A percentile compares a stretch with the other conserved stretches of the same genome.
phyloP scores from a whole-genome alignment of 1,140 invertebrate species.

The Drosophila grimshawi region DNA sequence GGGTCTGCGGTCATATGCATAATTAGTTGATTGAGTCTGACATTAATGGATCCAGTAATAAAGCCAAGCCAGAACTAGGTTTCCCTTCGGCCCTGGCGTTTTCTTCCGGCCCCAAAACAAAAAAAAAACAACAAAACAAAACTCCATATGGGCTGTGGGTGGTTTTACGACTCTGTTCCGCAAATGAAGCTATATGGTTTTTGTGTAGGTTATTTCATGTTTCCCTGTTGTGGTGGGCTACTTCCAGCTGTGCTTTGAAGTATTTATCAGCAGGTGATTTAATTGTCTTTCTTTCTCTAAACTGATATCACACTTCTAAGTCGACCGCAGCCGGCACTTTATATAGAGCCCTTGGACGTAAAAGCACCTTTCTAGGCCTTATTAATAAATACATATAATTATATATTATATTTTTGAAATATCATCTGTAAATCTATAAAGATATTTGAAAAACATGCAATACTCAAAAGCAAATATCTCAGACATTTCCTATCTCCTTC shows the following conservation, averaged over 20 bases:
- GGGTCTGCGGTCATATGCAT: slow-evolving; percentile 61
- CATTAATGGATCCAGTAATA: slow-evolving; percentile 34
- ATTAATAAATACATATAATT: no score
- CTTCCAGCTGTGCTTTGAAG: slow-evolving; percentile 39
- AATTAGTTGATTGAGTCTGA: slow-evolving; percentile 47
- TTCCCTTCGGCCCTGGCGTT: slow-evolving; percentile 20
- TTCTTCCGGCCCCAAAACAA: slow-evolving; percentile 51
- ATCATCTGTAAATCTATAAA: no score
- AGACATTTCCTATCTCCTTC: no score
- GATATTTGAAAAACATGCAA: no score
- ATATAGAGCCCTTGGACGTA: background rate
- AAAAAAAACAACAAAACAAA: background rate
- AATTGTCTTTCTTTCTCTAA: slow-evolving; percentile 1
- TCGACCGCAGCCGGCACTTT: background rate
- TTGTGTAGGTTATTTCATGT: background rate
- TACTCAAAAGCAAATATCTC: no score
- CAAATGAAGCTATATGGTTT: background rate
- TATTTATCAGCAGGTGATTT: slow-evolving; percentile 29
- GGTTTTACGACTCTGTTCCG: slow-evolving; percentile 28
- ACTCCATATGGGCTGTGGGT: slow-evolving; percentile 54
- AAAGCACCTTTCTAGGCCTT: background rate
- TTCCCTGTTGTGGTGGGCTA: background rate
- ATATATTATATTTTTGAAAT: no score
- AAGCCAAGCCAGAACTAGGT: slow-evolving; percentile 27
- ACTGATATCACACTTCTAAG: slow-evolving; percentile 4